A percentile compares a stretch with the other conserved stretches of the same genome.
These are phyloP conservation scores for Diploptera punctata DNA, from an alignment of 2,888 invertebrate species.

Conservation along the genomic window DNA sequence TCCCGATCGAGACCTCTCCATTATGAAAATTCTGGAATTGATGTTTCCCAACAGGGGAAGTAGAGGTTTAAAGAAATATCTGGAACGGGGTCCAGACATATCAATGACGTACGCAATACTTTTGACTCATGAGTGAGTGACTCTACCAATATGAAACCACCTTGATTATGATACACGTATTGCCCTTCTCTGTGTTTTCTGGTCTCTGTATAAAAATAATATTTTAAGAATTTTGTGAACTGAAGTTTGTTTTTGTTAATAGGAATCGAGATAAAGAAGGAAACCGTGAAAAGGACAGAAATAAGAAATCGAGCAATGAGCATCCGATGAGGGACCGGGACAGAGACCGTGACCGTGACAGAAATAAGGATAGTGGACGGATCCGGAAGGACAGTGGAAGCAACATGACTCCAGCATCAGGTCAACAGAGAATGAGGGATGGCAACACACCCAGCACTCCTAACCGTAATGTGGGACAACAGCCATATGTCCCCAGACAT, in stretches of 20 bases:
- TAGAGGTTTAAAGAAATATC: too few species aligned
- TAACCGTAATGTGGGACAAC: conserved; percentile 17
- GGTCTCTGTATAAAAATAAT: too few species aligned
- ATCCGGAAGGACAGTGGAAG: conserved; percentile 38
- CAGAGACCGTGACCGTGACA: conserved; percentile 62
- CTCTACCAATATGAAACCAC: too few species aligned
- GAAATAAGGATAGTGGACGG: conserved; percentile 55
- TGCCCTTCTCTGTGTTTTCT: too few species aligned
- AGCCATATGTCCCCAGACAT: conserved; percentile 24
- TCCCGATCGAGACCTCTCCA: too few species aligned
- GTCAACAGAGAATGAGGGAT: conserved; percentile 25
- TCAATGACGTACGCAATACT: too few species aligned
- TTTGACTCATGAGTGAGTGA: too few species aligned
- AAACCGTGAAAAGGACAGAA: conserved; percentile 52
- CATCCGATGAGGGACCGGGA: conserved; percentile 49
- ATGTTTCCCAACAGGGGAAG: too few species aligned
- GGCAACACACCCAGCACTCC: conserved; percentile 29
- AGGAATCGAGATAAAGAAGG: conserved; percentile 43
- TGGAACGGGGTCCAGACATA: too few species aligned
- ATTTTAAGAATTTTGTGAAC: neutral
- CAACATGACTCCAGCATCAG: conserved; percentile 15
- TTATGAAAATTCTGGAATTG: too few species aligned
- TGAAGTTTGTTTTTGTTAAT: neutral
- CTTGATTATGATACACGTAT: too few species aligned
- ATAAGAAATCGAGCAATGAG: conserved; percentile 48